These are phyloP conservation scores for Drosophila nasuta DNA, from an alignment of 1,140 invertebrate species.

Conservation along the genomic window DNA sequence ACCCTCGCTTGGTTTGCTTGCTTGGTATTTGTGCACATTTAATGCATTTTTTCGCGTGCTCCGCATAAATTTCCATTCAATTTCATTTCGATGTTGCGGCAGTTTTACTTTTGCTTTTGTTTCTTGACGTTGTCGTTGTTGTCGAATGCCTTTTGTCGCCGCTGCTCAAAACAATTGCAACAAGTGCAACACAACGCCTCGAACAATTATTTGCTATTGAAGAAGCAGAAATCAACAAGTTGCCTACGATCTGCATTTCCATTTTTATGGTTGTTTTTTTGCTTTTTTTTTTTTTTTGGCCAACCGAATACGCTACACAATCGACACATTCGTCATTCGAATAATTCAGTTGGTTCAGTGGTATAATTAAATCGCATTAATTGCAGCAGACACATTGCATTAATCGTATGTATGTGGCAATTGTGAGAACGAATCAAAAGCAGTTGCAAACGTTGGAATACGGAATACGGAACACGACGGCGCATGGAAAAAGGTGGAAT, in stretches of 20 bases:
- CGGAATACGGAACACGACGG: conserved; percentile 20
- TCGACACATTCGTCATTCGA: conserved; percentile 7
- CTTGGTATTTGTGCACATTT: conserved; percentile 56
- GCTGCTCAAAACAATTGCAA: conserved; percentile 39
- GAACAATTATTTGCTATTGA: conserved; percentile 17
- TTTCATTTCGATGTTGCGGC: conserved; percentile 36
- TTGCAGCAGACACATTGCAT: conserved; percentile 48
- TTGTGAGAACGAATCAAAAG: conserved; percentile 58
- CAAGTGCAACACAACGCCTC: conserved; percentile 13
- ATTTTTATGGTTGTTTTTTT: conserved; percentile 31
- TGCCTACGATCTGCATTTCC: conserved; percentile 60
- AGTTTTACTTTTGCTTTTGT: conserved; percentile 19
- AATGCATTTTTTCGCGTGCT: conserved; percentile 61
- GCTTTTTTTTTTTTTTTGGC: not conserved
- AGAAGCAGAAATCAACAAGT: conserved; percentile 23
- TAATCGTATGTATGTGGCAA: conserved; percentile 61
- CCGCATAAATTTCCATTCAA: conserved; percentile 53
- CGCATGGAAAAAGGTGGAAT: conserved; percentile 19
- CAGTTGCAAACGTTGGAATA: conserved; percentile 41
- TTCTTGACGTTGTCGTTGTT: conserved; percentile 33
- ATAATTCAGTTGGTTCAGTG: conserved; percentile 12
- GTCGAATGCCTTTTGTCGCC: conserved; percentile 33
- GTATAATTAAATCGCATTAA: conserved; percentile 69
- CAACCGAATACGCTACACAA: conserved; percentile 33
- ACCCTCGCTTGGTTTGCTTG: no score